Evolutionary conservation across 2,888 invertebrate species (phyloP).

Genomic region (Limnephilus marmoratus): DNA sequence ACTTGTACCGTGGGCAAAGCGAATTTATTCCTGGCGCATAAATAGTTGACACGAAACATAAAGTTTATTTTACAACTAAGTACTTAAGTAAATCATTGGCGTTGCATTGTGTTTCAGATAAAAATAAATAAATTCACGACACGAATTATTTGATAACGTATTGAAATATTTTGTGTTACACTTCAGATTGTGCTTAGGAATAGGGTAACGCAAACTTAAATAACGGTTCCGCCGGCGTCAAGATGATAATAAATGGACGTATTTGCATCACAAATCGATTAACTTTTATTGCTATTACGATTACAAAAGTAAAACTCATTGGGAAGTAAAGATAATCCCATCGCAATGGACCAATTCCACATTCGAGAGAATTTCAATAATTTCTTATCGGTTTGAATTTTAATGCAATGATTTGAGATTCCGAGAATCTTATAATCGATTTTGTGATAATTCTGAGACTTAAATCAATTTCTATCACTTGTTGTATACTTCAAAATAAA

Average conservation of each 20-base stretch:
- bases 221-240: background rate
- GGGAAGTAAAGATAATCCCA: constrained; percentile 24
- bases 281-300: constrained; percentile 36
- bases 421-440: background rate
- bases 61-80: background rate
- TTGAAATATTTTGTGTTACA: constrained; percentile 34
- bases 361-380: constrained; percentile 5
- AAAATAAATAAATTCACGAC: constrained; percentile 17
- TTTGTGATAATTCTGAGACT: background rate
- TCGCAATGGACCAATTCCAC: background rate
- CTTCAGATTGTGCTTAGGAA: constrained; percentile 21
- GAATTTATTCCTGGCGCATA: background rate
- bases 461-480: background rate
- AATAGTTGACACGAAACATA: background rate
- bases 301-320: constrained; percentile 8
- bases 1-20: background rate
- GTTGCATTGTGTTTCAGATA: constrained; percentile 20
- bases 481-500: background rate
- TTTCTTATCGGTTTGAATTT: constrained; percentile 2
- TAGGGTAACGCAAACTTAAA: constrained; percentile 35
- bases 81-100: background rate
- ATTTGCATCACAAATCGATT: constrained; percentile 46
- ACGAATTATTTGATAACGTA: constrained; percentile 33
- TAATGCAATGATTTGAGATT: background rate
- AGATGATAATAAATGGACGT: constrained; percentile 15